These are phyloP conservation scores for Hippocampus kuda DNA, from an alignment of 2,797 vertebrate species.

Conservation along the genomic window DNA sequence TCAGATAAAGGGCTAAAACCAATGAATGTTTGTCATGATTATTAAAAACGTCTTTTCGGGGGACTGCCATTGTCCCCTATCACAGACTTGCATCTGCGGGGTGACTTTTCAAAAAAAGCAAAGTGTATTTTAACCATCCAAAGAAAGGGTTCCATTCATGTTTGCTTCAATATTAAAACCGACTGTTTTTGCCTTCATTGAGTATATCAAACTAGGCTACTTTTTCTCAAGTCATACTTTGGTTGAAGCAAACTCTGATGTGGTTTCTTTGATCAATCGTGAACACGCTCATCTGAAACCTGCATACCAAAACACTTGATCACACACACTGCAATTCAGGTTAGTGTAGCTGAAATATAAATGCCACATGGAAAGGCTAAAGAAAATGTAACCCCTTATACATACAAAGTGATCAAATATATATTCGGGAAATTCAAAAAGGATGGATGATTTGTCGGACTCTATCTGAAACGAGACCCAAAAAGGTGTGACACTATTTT, in stretches of 20 bases:
- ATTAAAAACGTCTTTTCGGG: neutral
- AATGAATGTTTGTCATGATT: neutral
- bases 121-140: neutral
- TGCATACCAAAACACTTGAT: neutral
- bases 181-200: neutral
- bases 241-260: neutral
- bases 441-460: neutral
- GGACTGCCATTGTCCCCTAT: neutral
- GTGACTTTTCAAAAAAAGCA: neutral
- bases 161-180: neutral
- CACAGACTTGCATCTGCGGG: neutral
- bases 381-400: neutral
- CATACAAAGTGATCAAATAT: too few relatives aligned
- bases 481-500: neutral
- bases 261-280: neutral
- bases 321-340: neutral
- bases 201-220: neutral
- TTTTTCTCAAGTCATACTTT: neutral
- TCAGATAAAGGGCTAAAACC: neutral
- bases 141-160: neutral
- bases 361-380: neutral
- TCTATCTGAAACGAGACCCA: neutral
- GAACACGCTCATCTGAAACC: neutral
- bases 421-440: neutral
- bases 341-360: neutral